Evolutionary conservation across 2,113 vertebrate species (phyloP), one percentile per base, ranked within the genome.

Genomic region (Cyphomyrus discorhynchus): DNA sequence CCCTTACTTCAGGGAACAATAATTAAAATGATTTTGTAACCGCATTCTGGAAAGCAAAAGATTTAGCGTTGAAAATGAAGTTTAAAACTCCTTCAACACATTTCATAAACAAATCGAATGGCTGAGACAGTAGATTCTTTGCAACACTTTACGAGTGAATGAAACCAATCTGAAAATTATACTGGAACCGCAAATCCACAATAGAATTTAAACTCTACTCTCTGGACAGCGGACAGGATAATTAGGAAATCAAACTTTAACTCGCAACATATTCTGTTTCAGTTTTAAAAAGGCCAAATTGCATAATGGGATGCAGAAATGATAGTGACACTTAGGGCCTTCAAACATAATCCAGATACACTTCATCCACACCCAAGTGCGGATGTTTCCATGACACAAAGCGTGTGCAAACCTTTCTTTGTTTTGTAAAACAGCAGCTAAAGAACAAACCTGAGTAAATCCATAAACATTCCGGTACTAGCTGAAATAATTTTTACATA

Each of bases 201-300:
- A 62, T 31, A 46, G 24, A 87, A 77, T 86, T 62, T 90, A 31
- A 84, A 66, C 53, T 66, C 49, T 39, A 24, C 47, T 39, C 58
- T 49, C 66, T 86, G 89, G 80, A 86, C 19, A 31, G 83, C 42
- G 82, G 90, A 90, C 87, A 89, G 82, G 74, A 88, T 89, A 89
- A 90, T 90, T 89, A 90, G 88, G 77, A 90, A 90, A 90, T 90
- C 56, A 74, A 58, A 53, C 39, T 53, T 89, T 74, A 89, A 85
- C 77, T 89, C 80, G 46, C 52, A 84, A 31, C 83, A 52, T 56
- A 70, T 52, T 90, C 56, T 89, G 87, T 84, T 90, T 86, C 56
- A 74, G 15, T 89, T 90, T 90, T 83, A 82, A 89, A 88, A 88
- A 53, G 24, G 27, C 52, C 53, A 86, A 89, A 89, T 84, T 70